phyloP scores from a whole-genome alignment of 1,140 invertebrate species.

The Sminthurides bifidus region DNA sequence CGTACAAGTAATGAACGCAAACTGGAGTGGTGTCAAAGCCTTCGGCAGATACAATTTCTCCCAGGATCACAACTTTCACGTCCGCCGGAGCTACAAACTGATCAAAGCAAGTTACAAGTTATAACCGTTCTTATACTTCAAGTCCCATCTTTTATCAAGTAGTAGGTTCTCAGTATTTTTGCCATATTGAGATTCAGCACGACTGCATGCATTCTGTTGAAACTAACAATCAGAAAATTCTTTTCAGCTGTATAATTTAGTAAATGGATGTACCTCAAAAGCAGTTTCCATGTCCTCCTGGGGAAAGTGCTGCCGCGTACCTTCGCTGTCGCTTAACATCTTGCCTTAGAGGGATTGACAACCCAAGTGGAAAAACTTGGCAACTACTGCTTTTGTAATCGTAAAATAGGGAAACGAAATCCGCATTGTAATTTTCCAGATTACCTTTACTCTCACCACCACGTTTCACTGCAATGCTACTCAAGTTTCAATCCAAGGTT shows the following conservation, averaged over 20 bases:
- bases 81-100: conserved; percentile 13
- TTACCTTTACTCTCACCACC: too few relatives aligned
- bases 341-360: too few relatives aligned
- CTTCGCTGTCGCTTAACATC: too few relatives aligned
- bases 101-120: neutral
- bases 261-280: conserved; percentile 14
- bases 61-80: conserved; percentile 15
- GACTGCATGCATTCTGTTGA: neutral
- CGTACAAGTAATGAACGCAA: conserved; percentile 20
- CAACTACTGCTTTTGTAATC: too few relatives aligned
- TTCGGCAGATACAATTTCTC: conserved; percentile 21
- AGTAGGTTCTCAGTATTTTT: neutral
- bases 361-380: too few relatives aligned
- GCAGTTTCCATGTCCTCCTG: conserved; percentile 4
- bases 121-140: neutral
- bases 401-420: too few relatives aligned
- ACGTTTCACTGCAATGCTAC: too few relatives aligned
- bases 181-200: neutral
- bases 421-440: too few relatives aligned
- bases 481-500: too few relatives aligned
- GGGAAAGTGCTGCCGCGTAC: too few relatives aligned
- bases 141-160: neutral
- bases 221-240: neutral
- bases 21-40: conserved; percentile 21
- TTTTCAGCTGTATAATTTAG: neutral